Evolutionary conservation across 2,888 invertebrate genomes (phyloP), one percentile per base, ranked within the genome.

Genomic region (Zygaena filipendulae): DNA sequence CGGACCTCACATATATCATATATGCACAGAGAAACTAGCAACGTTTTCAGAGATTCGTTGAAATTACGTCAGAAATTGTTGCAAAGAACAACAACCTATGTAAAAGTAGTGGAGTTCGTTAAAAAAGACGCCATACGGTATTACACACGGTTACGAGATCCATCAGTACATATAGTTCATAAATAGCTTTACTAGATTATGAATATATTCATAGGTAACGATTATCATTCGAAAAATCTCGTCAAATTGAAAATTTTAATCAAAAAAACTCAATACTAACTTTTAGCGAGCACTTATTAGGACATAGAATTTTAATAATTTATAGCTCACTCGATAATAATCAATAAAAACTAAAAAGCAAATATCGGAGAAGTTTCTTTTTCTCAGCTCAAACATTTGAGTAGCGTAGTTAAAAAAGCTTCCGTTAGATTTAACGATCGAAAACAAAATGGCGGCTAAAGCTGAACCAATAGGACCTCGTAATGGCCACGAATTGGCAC

Each of bases 401-500:
- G n/a, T n/a, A n/a, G n/a, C n/a, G n/a, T n/a, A n/a, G n/a, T n/a
- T n/a, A n/a, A n/a, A n/a, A n/a, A n/a, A n/a, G n/a, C n/a, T n/a
- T n/a, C n/a, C n/a, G n/a, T n/a, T n/a, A n/a, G n/a, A n/a, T n/a
- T n/a, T n/a, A n/a, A n/a, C n/a, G n/a, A n/a, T n/a, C n/a, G n/a
- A n/a, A n/a, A 19, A 9, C 40, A 59, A 68, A 32, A 79, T 79
- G 79, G 70, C 75, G 49, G 62, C 63, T 2, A 81, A 80, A 46
- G 66, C 79, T 11, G 79, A 79, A 41, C 64, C 81, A 7, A 84
- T 86, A 47, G 79, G 82, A 26, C 74, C 83, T 6, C 71, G 84
- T 25, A 87, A 87, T 47, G 91, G 91, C 20, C 91, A 91, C 61
- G 91, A 91, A 71, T 74, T 91, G 79, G 90, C 91, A 42, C 91